Conservation (phyloP, 2,113 vertebrate species). For the Gavialis gangeticus region DNA sequence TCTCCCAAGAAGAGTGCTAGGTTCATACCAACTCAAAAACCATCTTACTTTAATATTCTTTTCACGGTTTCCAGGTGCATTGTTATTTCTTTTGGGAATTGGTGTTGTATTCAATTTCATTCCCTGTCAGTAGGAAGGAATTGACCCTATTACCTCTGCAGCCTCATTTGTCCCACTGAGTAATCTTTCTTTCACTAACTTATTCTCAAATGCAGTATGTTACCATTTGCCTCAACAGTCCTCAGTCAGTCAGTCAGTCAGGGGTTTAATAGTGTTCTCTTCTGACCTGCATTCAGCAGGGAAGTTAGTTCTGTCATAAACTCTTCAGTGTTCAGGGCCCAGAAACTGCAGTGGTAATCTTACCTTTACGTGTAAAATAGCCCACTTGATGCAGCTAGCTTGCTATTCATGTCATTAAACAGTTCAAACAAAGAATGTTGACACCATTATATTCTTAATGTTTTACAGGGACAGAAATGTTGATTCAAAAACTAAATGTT, state of each 20-base stretch:
- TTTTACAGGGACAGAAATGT: not conserved
- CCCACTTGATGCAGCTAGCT: not conserved
- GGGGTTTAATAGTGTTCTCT: not conserved
- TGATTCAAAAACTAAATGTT: too few relatives aligned
- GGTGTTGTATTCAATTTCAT: not conserved
- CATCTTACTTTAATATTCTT: not conserved
- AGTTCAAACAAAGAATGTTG: not conserved
- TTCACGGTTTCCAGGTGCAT: not conserved
- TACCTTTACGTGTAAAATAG: not conserved
- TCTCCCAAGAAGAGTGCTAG: not conserved
- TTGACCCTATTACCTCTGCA: not conserved
- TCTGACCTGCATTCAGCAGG: not conserved
- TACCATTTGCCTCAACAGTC: not conserved
- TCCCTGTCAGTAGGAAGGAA: not conserved
- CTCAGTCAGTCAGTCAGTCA: accelerated
- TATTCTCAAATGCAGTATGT: not conserved
- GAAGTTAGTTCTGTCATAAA: not conserved
- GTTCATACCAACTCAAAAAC: not conserved
- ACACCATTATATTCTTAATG: not conserved
- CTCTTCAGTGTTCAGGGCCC: not conserved
- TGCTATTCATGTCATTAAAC: not conserved
- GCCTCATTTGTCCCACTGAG: not conserved
- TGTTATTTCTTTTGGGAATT: not conserved
- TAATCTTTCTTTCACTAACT: not conserved
- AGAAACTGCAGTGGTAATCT: not conserved